A percentile compares a stretch with the other conserved stretches of the same genome.
These are phyloP conservation scores for Kobus ellipsiprymnus DNA, from an alignment of 2,113 vertebrate species.

Conservation along the genomic window DNA sequence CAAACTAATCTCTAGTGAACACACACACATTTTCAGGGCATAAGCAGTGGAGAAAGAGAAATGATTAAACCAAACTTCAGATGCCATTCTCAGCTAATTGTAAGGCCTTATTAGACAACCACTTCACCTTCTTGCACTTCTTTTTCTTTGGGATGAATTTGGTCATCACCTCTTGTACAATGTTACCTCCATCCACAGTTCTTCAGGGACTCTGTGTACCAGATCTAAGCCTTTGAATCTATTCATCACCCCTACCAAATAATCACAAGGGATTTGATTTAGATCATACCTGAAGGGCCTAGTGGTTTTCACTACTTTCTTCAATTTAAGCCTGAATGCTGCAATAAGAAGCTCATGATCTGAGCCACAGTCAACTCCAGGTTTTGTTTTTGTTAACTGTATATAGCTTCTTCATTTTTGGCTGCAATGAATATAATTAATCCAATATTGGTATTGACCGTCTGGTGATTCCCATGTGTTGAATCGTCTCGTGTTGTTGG, in stretches of 20 bases:
- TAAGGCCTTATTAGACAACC: neutral
- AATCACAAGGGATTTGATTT: neutral
- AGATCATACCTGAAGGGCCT: neutral
- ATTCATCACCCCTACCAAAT: neutral
- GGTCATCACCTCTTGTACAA: neutral
- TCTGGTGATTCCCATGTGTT: neutral
- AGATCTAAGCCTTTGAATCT: neutral
- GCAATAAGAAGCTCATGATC: neutral
- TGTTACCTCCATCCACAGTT: neutral
- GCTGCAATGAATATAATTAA: neutral
- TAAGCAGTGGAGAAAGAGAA: neutral
- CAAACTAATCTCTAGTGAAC: neutral
- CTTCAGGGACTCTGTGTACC: neutral
- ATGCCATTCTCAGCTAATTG: neutral
- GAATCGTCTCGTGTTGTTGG: neutral
- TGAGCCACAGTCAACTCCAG: neutral
- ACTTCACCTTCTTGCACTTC: neutral
- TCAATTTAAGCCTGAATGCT: neutral
- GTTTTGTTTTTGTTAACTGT: neutral
- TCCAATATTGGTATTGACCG: neutral
- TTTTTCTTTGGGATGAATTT: neutral
- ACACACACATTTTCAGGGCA: neutral
- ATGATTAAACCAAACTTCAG: neutral
- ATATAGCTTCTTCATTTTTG: neutral
- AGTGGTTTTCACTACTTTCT: neutral